phyloP scores from a whole-genome alignment of 2,888 invertebrate genomes.

The Lagria hirta region DNA sequence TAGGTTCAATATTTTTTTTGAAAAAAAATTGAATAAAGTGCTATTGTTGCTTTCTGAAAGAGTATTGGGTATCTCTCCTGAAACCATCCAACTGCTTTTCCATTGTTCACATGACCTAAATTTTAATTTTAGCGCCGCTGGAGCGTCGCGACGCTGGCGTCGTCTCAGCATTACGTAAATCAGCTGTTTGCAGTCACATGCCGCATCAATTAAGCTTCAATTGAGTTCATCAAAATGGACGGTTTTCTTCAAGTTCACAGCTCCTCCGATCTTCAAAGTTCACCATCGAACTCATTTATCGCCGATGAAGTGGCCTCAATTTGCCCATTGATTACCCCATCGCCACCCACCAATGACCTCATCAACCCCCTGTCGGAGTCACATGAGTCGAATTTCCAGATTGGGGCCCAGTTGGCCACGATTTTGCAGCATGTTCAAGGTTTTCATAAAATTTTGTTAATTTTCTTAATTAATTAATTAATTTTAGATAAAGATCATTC shows the following conservation, averaged over 20 bases:
- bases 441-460: conserved; percentile 26
- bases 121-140: too few species aligned
- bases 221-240: conserved; percentile 32
- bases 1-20: too few species aligned
- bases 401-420: conserved; percentile 48
- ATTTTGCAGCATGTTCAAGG: conserved; percentile 51
- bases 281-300: conserved; percentile 50
- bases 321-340: conserved; percentile 53
- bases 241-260: conserved; percentile 37
- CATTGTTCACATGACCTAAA: too few species aligned
- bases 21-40: too few species aligned
- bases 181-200: neutral
- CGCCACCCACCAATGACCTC: conserved; percentile 53
- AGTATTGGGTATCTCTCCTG: too few species aligned
- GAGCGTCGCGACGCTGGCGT: too few species aligned
- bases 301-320: conserved; percentile 53
- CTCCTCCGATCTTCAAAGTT: conserved; percentile 41
- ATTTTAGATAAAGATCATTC: conserved; percentile 43
- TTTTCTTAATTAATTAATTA: neutral
- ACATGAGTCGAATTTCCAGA: conserved; percentile 43
- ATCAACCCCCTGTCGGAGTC: conserved; percentile 49
- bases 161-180: too few species aligned
- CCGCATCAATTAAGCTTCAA: conserved; percentile 1
- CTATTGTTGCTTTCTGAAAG: too few species aligned
- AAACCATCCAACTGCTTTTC: too few species aligned